Percentiles rank a stretch among this genome's conserved stretches.
Evolutionary conservation across 2,797 vertebrate genomes (phyloP).

Genomic region (Xerus rutilus): DNA sequence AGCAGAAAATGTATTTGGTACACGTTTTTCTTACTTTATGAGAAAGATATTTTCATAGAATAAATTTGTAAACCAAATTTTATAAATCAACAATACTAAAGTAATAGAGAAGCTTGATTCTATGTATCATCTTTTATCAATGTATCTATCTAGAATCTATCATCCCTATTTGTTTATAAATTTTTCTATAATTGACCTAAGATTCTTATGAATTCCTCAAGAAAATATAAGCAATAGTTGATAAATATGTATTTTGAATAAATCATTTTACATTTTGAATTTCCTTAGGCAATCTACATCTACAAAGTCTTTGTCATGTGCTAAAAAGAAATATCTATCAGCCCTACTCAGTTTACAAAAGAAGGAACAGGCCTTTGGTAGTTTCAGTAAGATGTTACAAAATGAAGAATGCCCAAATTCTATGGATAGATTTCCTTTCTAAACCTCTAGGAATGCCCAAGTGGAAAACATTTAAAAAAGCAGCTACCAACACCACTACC

Average conservation of each 20-base stretch:
- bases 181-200: background rate
- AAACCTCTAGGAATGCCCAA: background rate
- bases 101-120: background rate
- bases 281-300: background rate
- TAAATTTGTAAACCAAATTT: background rate
- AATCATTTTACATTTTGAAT: background rate
- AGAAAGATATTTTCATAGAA: conserved; percentile 34
- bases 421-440: background rate
- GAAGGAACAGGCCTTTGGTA: background rate
- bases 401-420: background rate
- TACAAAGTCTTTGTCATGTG: background rate
- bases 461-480: too few species aligned
- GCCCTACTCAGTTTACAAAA: background rate
- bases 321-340: background rate
- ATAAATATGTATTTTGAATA: background rate
- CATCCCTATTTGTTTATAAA: background rate
- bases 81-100: conserved; percentile 1
- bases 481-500: too few species aligned
- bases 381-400: background rate
- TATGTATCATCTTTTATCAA: background rate
- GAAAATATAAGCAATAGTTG: background rate
- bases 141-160: background rate
- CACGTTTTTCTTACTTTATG: background rate
- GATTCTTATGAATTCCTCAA: conserved; percentile 3
- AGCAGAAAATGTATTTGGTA: background rate